Percentiles rank a stretch among this genome's conserved stretches.
phyloP scores from a whole-genome alignment of 2,797 vertebrate genomes.

The Melopsittacus undulatus region DNA sequence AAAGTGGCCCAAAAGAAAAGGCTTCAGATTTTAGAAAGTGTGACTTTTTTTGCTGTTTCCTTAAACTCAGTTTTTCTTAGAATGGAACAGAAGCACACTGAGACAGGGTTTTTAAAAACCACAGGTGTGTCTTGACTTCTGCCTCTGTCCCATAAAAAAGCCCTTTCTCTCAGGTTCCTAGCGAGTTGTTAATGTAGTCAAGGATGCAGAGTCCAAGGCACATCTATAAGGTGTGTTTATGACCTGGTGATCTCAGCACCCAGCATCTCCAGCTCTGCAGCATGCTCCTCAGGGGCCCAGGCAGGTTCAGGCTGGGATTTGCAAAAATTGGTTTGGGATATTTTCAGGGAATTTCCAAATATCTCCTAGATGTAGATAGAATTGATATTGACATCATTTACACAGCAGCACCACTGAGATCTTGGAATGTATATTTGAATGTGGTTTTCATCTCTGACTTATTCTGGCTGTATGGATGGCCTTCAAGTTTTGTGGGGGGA shows the following conservation, averaged over 20 bases:
- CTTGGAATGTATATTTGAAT: background rate
- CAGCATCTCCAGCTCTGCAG: background rate
- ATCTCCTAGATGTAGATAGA: background rate
- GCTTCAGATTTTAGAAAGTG: background rate
- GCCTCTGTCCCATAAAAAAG: background rate
- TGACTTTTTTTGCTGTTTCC: background rate
- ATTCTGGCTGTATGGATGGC: background rate
- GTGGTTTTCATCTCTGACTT: background rate
- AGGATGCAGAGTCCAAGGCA: background rate
- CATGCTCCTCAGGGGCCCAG: background rate
- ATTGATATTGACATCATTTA: background rate
- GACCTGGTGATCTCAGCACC: background rate
- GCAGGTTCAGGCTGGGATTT: background rate
- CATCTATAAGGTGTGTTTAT: background rate
- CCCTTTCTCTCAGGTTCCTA: background rate
- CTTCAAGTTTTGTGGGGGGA: background rate
- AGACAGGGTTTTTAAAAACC: background rate
- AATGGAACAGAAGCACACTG: background rate
- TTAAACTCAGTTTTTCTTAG: background rate
- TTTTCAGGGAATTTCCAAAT: background rate
- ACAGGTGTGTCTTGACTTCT: background rate
- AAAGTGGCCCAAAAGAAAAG: background rate
- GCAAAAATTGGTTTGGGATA: background rate
- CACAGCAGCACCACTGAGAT: background rate
- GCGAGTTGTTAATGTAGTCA: background rate